phyloP scores from a whole-genome alignment of 2,113 vertebrate species.

The Stigmatopora argus region DNA sequence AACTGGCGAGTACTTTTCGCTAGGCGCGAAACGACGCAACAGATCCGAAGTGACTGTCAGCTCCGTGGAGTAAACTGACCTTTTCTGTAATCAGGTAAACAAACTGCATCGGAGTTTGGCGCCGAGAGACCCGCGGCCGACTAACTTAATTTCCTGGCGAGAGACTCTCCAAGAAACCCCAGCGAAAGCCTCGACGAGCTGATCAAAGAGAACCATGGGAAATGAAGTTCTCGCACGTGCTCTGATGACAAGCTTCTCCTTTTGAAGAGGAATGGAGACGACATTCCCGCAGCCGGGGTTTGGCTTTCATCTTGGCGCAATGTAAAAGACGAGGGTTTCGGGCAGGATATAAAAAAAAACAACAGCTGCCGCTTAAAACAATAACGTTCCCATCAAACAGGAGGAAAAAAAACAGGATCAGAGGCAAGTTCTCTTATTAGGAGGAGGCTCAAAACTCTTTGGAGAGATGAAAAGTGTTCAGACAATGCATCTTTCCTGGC shows the following conservation, averaged over 20 bases:
- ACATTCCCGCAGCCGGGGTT: conserved; percentile 53
- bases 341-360: conserved; percentile 60
- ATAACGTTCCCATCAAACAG: conserved; percentile 55
- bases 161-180: conserved; percentile 15
- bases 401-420: conserved; percentile 23
- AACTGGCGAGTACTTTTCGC: conserved; percentile 39
- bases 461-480: conserved; percentile 46
- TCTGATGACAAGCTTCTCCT: conserved; percentile 60
- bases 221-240: conserved; percentile 61
- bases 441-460: conserved; percentile 45
- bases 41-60: conserved; percentile 37
- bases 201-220: conserved; percentile 66
- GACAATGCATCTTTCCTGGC: conserved; percentile 40
- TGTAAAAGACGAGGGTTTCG: conserved; percentile 54
- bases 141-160: conserved; percentile 50
- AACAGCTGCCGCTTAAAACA: conserved; percentile 68
- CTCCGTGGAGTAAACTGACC: conserved; percentile 55
- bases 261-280: conserved; percentile 55
- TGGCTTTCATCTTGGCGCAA: conserved; percentile 67
- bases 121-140: conserved; percentile 38
- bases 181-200: conserved; percentile 36
- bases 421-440: conserved; percentile 26
- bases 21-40: conserved; percentile 19
- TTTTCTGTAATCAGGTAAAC: conserved; percentile 66
- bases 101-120: conserved; percentile 38